Evolutionary conservation across 2,797 vertebrate genomes (phyloP).

Genomic region (Chelonia mydas): DNA sequence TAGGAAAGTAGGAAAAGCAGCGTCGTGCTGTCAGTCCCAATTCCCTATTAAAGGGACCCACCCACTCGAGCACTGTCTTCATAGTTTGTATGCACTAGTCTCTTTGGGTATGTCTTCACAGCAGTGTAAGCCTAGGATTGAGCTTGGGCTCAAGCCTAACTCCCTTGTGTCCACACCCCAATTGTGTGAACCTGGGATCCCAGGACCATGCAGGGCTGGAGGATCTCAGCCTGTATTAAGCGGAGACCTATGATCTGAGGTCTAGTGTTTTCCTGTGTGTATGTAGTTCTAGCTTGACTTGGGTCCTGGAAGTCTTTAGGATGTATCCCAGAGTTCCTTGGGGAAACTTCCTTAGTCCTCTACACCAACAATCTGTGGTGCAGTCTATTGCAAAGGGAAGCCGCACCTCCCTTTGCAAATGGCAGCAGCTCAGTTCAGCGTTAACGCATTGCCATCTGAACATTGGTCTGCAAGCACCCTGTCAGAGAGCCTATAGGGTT

Average conservation of each 20-base stretch:
- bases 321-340: not conserved
- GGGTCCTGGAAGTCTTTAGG: not conserved
- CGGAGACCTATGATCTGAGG: not conserved
- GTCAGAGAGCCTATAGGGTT: not conserved
- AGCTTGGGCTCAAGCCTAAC: not conserved
- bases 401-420: not conserved
- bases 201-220: too few relatives aligned
- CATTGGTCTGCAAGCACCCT: not conserved
- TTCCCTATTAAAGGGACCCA: not conserved
- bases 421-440: not conserved
- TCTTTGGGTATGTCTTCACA: not conserved
- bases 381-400: not conserved
- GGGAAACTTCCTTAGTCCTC: not conserved
- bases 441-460: not conserved
- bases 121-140: too few relatives aligned
- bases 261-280: not conserved
- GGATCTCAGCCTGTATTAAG: not conserved
- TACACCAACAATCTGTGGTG: not conserved
- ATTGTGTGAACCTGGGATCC: not conserved
- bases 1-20: fast-evolving
- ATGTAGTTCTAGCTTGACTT: not conserved
- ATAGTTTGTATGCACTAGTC: fast-evolving
- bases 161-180: not conserved
- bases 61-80: not conserved
- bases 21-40: not conserved